Evolutionary conservation across 1,140 invertebrate genomes (phyloP).

Genomic region (Meloidogyne chitwoodi): DNA sequence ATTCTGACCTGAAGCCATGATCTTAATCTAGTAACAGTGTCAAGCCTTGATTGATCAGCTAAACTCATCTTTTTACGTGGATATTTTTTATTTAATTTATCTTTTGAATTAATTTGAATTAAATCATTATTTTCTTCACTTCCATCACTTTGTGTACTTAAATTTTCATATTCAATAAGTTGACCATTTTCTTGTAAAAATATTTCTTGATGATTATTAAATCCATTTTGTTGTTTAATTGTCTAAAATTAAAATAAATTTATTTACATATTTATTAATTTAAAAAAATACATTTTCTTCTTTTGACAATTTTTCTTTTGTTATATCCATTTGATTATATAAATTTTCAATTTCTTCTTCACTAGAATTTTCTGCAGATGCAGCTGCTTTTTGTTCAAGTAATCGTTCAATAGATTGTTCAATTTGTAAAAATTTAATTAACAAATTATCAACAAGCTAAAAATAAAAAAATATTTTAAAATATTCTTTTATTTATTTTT

Average conservation of each 20-base stretch:
- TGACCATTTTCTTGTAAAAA: background rate
- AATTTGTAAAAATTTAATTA: slow-evolving; percentile 29
- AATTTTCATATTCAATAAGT: slow-evolving; percentile 21
- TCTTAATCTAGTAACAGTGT: slow-evolving; percentile 47
- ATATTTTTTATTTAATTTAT: background rate
- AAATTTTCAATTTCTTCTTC: slow-evolving; percentile 23
- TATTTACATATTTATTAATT: background rate
- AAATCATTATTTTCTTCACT: slow-evolving; percentile 10
- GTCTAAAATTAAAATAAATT: background rate
- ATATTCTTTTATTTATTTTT: background rate
- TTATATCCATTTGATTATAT: slow-evolving; percentile 22
- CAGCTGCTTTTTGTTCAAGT: background rate
- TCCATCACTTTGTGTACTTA: slow-evolving; percentile 16
- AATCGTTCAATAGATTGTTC: slow-evolving; percentile 1
- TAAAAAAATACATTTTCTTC: background rate
- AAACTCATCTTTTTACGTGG: slow-evolving; percentile 30
- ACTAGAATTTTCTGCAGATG: slow-evolving; percentile 11
- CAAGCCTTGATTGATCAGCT: slow-evolving; percentile 36
- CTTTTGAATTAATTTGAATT: slow-evolving; percentile 7
- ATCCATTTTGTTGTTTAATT: background rate
- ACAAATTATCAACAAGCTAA: slow-evolving; percentile 31
- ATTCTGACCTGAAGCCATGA: slow-evolving; percentile 41
- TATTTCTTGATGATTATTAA: background rate
- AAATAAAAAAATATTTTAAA: background rate
- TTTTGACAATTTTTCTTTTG: slow-evolving; percentile 11